Evolutionary conservation across 2,888 invertebrate genomes (phyloP), one percentile per base, ranked within the genome.

Genomic region (Matsumyia berberina): DNA sequence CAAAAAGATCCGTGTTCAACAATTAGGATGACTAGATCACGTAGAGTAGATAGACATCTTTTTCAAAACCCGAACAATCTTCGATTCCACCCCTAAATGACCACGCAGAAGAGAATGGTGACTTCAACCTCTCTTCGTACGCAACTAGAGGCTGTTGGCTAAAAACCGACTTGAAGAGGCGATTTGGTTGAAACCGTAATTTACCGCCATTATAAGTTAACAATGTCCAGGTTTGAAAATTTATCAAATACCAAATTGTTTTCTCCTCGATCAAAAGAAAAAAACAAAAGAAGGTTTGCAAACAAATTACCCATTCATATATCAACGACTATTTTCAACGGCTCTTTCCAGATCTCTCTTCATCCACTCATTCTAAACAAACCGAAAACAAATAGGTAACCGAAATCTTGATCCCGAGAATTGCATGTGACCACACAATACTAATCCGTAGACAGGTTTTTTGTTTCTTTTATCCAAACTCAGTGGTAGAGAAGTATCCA

Each of bases 361-460:
- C 3, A 29, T 19, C 44, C 31, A 33, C 58, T 49, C 11, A 57
- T 69, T 83, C 73, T 69, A 64, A 73, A 73, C 72, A 72, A 69
- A 73, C 35, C 31, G 15, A 33, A 46, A 58, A n/a, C n/a, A n/a
- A 62, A 46, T 29, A 67, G 46, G 51, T 39, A 51, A 77, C 42
- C 33, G 35, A 46, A 24, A 53, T 60, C 15, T 67, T 51, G 33
- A 49, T 72, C 31, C 29, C 53, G 12, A 33, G 35, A 62, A 73
- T 62, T 64, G 11, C 12, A 17, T 49, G 19, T 79, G 62, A 69
- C 83, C 83, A 44, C 66, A 83, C 55, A 74, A 83, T 79, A 69
- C 67, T 51, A 62, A 83, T 83, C 67, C 15, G 24, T 17, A 64
- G 67, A 83, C 79, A 74, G 83, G 79, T 83, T 74, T 83, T 69